Evolutionary conservation across 2,888 invertebrate genomes (phyloP).

Genomic region (Diaperis boleti): DNA sequence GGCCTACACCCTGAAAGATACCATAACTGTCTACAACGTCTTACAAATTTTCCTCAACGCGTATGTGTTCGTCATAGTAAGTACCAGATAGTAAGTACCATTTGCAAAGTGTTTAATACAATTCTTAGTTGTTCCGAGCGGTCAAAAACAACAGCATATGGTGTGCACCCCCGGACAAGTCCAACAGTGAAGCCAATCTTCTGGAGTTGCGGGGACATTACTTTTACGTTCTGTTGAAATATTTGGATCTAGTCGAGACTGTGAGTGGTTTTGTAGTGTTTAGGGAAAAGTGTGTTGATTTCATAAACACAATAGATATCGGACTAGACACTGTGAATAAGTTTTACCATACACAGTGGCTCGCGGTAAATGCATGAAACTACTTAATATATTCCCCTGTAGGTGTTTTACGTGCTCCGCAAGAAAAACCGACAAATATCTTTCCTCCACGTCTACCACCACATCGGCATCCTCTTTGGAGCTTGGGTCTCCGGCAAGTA

Average conservation of each 20-base stretch:
- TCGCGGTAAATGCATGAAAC: too few relatives aligned
- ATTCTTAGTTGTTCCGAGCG: too few relatives aligned
- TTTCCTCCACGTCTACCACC: slow-evolving; percentile 86
- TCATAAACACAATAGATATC: too few relatives aligned
- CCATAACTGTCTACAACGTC: slow-evolving; percentile 73
- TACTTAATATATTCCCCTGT: slow-evolving; percentile 69
- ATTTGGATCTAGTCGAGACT: slow-evolving; percentile 79
- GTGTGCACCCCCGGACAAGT: slow-evolving; percentile 7
- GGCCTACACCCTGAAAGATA: slow-evolving; percentile 70
- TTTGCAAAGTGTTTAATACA: background rate
- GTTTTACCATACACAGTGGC: too few relatives aligned
- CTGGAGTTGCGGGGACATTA: slow-evolving; percentile 65
- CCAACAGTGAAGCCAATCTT: background rate
- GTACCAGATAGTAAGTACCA: too few relatives aligned
- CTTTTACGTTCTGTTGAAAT: slow-evolving; percentile 76
- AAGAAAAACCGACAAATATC: slow-evolving; percentile 84
- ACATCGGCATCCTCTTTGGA: slow-evolving; percentile 79
- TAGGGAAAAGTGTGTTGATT: too few relatives aligned
- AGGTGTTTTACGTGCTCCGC: slow-evolving; percentile 81
- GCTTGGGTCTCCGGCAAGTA: slow-evolving; percentile 73
- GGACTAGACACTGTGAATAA: too few relatives aligned
- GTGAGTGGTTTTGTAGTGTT: too few relatives aligned
- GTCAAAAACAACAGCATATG: background rate
- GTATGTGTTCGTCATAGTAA: background rate
- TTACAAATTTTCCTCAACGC: slow-evolving; percentile 67